Evolutionary conservation across 2,113 vertebrate species (phyloP), one percentile per base, ranked within the genome.

Genomic region (Irena cyanogastra): DNA sequence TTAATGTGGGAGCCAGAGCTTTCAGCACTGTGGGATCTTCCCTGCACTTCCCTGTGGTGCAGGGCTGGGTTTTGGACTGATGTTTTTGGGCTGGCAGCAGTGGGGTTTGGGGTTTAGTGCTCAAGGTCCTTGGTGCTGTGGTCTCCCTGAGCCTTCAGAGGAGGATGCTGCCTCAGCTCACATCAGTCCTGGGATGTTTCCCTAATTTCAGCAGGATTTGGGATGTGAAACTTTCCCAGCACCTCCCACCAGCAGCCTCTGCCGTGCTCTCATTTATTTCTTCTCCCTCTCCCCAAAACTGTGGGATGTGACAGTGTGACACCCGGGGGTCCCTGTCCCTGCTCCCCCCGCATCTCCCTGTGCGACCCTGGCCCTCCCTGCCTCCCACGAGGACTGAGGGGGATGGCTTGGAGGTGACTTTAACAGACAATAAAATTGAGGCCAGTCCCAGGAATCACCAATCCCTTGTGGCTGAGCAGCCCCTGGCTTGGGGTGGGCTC

Each of bases 391-490:
- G 59, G 24, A 19, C 23, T 1, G 10, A 65, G 44, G 6, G 23
- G 30, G 7, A 3, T 1, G 4, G 6, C n/a, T 61, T 47, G 57
- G 65, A 7, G 4, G 18, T 16, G 19, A 1, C 19, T 42, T 33
- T 11, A 10, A 15, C 0, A 5, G 45, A 2, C 30, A 49, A 3
- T 8, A 13, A 47, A 33, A 31, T 1, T 2, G 56, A 31, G 31
- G 17, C 24, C 13, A 5, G 28, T 6, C 3, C 7, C 17, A 8
- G 26, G 35, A 65, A 12, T 1, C 6, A 5, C 14, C 59, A 31
- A 2, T 6, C 11, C 45, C 15, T 1, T 0, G 0, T 7, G 44
- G 22, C 59, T 30, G 41, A 59, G 10, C 52, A 54, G 33, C 20
- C 2, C 27, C 33, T 7, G 39, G 23, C 30, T 49, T 41, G 19